These are phyloP conservation scores for Desmophyllum pertusum DNA, from an alignment of 92 coral and sea anemone species.

Conservation along the genomic window DNA sequence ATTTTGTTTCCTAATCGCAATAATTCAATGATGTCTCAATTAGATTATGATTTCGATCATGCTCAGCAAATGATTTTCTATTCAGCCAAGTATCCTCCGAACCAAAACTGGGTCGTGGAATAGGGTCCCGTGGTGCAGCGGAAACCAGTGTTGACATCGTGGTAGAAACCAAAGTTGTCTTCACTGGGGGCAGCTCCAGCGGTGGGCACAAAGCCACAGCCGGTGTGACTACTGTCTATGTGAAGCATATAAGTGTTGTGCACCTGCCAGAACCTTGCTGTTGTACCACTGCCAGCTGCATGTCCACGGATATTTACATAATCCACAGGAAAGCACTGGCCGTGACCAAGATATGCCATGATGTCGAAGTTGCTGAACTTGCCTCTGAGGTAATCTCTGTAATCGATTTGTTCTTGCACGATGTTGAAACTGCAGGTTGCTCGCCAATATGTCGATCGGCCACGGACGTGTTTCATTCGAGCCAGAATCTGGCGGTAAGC, in stretches of 20 bases:
- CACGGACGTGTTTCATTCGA: constrained; percentile 35
- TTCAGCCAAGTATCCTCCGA: constrained; percentile 47
- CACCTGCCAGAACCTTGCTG: constrained; percentile 38
- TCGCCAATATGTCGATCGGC: constrained; percentile 50
- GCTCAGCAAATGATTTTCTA: background rate
- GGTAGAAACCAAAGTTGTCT: constrained; percentile 50
- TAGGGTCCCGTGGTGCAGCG: constrained; percentile 10
- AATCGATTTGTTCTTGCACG: background rate
- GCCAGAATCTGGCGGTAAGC: constrained; percentile 34
- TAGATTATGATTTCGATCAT: too few species aligned
- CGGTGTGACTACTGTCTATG: constrained; percentile 7
- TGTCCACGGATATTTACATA: constrained; percentile 47
- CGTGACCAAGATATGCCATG: background rate
- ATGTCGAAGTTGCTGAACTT: constrained; percentile 48
- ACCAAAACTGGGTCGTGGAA: constrained; percentile 59
- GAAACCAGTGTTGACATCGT: background rate
- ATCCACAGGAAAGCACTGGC: constrained; percentile 21
- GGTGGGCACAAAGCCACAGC: constrained; percentile 15
- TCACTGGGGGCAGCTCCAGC: constrained; percentile 15
- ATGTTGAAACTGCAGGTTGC: constrained; percentile 41
- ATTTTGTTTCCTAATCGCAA: too few species aligned
- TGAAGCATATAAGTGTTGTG: background rate
- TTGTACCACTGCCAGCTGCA: constrained; percentile 12
- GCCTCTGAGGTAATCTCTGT: constrained; percentile 52
- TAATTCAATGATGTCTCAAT: too few species aligned